Conservation (phyloP, 2,797 vertebrate species). For the Pangasius sanitwongsei region DNA sequence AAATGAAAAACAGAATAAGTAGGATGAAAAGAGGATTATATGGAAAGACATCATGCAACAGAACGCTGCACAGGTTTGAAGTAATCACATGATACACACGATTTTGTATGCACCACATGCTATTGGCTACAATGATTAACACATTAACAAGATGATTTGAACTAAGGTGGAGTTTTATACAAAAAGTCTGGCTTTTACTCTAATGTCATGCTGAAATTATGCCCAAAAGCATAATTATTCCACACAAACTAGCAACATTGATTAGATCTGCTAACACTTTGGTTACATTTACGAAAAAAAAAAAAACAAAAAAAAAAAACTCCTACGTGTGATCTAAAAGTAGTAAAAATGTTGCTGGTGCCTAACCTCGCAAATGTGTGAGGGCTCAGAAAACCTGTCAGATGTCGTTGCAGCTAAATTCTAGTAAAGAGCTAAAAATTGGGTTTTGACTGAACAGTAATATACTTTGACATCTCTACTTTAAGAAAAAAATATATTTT, state of each 20-base stretch:
- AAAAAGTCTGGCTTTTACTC: background rate
- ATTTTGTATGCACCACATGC: background rate
- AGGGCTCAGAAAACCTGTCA: no score
- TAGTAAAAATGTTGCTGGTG: no score
- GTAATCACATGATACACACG: background rate
- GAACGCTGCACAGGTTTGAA: background rate
- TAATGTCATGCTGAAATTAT: no score
- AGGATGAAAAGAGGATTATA: background rate
- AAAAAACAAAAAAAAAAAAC: no score
- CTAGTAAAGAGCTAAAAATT: no score
- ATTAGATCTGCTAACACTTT: background rate
- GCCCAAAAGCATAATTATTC: background rate
- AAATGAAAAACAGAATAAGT: background rate
- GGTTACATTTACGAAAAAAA: no score
- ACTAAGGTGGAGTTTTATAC: background rate
- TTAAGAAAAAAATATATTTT: background rate
- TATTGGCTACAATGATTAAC: background rate
- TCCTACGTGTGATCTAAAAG: no score
- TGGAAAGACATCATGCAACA: background rate
- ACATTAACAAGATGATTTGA: background rate
- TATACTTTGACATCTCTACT: background rate
- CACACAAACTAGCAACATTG: background rate
- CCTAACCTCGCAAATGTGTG: no score
- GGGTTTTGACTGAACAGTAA: background rate
- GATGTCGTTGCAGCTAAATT: no score